A percentile compares a stretch with the other conserved stretches of the same genome.
Evolutionary conservation across 2,888 invertebrate genomes (phyloP).

Genomic region (Caradrina kadenii): DNA sequence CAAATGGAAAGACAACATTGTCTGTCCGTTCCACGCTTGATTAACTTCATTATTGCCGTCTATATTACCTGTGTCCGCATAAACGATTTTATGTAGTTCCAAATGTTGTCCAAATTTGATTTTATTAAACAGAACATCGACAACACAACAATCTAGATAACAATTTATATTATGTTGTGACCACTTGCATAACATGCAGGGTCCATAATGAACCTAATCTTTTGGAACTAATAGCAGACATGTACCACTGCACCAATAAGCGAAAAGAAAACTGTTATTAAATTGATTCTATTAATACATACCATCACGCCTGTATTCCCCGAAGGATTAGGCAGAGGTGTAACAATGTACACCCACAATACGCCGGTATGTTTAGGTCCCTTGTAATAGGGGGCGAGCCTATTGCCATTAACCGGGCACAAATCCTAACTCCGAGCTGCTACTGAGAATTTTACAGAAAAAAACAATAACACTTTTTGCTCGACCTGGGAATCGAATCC

Average conservation of each 20-base stretch:
- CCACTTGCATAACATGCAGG: background rate
- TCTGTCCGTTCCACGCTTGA: slow-evolving; percentile 30
- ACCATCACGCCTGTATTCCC: no score
- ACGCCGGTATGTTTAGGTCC: no score
- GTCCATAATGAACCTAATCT: background rate
- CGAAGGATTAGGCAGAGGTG: no score
- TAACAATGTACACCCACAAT: no score
- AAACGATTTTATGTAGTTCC: slow-evolving; percentile 14
- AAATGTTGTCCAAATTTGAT: slow-evolving; percentile 29
- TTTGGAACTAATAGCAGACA: background rate
- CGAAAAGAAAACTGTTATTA: slow-evolving; percentile 23
- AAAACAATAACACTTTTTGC: no score
- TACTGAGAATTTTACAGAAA: no score
- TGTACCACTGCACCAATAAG: background rate
- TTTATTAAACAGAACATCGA: slow-evolving; percentile 6
- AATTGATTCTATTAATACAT: slow-evolving; percentile 28
- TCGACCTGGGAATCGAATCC: no score
- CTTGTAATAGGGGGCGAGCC: no score
- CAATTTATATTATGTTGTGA: slow-evolving; percentile 8
- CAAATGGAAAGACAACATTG: slow-evolving; percentile 36
- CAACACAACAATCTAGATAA: slow-evolving; percentile 3
- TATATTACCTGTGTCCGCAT: slow-evolving; percentile 22
- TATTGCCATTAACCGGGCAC: no score
- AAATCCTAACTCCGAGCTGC: no score
- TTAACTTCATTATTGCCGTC: slow-evolving; percentile 30